Conservation (phyloP, 2,113 vertebrate species). For the Rhinolophus sinicus region DNA sequence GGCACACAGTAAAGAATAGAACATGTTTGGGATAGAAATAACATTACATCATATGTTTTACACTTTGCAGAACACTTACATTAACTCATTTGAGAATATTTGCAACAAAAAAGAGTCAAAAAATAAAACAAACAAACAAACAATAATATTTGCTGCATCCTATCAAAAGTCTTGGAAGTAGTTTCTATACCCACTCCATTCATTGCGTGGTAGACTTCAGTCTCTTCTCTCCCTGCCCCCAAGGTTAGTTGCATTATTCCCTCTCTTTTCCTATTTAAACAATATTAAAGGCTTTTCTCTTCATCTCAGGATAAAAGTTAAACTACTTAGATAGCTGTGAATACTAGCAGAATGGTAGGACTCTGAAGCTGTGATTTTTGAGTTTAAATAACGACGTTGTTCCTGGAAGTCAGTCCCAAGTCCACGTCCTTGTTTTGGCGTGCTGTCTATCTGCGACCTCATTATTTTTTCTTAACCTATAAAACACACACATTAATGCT, state of each 20-base stretch:
- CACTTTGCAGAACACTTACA: not conserved
- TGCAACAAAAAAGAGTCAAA: too few relatives aligned
- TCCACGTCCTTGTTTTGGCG: not conserved
- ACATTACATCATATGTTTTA: not conserved
- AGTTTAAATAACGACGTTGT: constrained; percentile 29
- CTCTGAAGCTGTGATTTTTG: constrained; percentile 1
- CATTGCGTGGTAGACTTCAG: not conserved
- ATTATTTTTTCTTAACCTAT: not conserved
- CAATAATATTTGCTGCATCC: not conserved
- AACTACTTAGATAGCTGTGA: not conserved
- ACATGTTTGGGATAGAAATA: constrained; percentile 5
- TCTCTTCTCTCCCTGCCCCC: not conserved
- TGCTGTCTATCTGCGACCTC: not conserved
- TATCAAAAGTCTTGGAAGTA: not conserved
- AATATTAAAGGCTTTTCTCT: not conserved
- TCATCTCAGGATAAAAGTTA: not conserved
- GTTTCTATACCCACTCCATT: not conserved
- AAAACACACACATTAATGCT: not conserved
- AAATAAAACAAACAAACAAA: too few relatives aligned
- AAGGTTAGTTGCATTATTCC: not conserved
- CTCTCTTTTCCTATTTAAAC: not conserved
- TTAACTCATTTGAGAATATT: constrained; percentile 27
- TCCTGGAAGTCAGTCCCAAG: constrained; percentile 22
- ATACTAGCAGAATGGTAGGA: not conserved
- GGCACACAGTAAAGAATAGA: not conserved